These are phyloP conservation scores for Neoniphon sammara DNA, from an alignment of 2,797 vertebrate species.

Conservation along the genomic window DNA sequence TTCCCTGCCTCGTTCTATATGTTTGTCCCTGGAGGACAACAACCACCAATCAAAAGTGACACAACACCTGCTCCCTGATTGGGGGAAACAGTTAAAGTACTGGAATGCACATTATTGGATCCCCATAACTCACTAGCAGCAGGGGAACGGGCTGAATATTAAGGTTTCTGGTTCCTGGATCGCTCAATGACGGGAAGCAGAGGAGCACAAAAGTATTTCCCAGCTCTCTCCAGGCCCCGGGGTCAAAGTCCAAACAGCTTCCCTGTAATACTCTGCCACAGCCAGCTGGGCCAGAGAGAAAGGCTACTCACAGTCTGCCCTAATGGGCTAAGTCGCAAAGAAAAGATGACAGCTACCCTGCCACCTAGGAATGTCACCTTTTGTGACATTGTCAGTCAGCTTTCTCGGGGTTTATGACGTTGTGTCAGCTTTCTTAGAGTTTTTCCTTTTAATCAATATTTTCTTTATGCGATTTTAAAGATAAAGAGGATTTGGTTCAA, in stretches of 20 bases:
- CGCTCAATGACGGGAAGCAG: slow-evolving; percentile 47
- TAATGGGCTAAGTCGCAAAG: slow-evolving; percentile 59
- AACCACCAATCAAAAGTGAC: slow-evolving; percentile 44
- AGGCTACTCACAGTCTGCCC: slow-evolving; percentile 30
- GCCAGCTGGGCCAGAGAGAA: slow-evolving; percentile 62
- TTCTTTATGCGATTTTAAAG: not conserved
- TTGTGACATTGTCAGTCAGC: slow-evolving; percentile 48
- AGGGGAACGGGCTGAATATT: slow-evolving; percentile 49
- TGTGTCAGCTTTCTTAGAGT: slow-evolving; percentile 7
- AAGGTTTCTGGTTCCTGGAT: slow-evolving; percentile 51
- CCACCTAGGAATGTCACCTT: slow-evolving; percentile 65
- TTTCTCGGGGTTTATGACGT: slow-evolving; percentile 25
- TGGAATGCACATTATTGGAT: slow-evolving; percentile 61
- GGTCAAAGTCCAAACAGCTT: slow-evolving; percentile 73
- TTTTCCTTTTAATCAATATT: not conserved
- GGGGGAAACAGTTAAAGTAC: slow-evolving; percentile 38
- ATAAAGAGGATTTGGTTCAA: not conserved
- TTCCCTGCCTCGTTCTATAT: not conserved
- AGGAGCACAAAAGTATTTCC: slow-evolving; percentile 59
- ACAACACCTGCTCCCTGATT: slow-evolving; percentile 47
- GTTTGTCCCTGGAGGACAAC: slow-evolving; percentile 19
- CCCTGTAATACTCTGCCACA: slow-evolving; percentile 64
- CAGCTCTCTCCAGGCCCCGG: slow-evolving; percentile 50
- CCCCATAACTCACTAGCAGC: slow-evolving; percentile 49
- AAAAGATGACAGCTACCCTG: slow-evolving; percentile 47